Conservation (phyloP, 2,888 invertebrate genomes). For the Temnothorax rugatulus region DNA sequence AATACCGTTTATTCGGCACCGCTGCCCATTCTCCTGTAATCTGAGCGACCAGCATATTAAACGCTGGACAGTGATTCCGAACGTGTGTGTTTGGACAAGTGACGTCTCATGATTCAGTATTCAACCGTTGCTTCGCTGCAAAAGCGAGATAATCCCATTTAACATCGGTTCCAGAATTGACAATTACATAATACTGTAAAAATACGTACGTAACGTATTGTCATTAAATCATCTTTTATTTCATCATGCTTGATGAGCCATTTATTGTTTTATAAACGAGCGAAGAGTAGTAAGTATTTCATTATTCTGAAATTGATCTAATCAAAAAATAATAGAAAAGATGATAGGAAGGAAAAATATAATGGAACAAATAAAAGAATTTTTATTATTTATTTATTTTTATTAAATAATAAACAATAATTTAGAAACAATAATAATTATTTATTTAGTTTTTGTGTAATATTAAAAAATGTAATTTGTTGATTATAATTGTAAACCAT, state of each 20-base stretch:
- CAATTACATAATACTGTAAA: background rate
- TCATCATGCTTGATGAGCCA: background rate
- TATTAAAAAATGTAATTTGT: background rate
- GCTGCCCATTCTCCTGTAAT: slow-evolving; percentile 1
- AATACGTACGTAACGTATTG: background rate
- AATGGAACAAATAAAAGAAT: background rate
- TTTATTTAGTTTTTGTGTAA: background rate
- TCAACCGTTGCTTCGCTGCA: background rate
- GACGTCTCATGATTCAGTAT: slow-evolving; percentile 10
- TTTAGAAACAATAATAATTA: background rate
- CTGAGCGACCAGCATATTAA: slow-evolving; percentile 10
- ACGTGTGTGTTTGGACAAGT: slow-evolving; percentile 26
- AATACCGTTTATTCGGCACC: slow-evolving; percentile 15
- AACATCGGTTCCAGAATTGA: slow-evolving; percentile 11
- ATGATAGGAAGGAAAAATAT: no score
- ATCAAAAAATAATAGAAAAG: no score
- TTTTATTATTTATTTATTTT: background rate
- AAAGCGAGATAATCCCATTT: slow-evolving; percentile 9
- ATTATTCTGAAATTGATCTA: background rate
- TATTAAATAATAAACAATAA: background rate
- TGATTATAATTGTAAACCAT: background rate
- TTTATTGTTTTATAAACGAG: background rate
- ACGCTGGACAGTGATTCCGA: background rate
- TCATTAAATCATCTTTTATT: background rate
- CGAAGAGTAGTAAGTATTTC: background rate